phyloP scores from a whole-genome alignment of 2,888 invertebrate genomes.

The Cryptosula pallasiana region DNA sequence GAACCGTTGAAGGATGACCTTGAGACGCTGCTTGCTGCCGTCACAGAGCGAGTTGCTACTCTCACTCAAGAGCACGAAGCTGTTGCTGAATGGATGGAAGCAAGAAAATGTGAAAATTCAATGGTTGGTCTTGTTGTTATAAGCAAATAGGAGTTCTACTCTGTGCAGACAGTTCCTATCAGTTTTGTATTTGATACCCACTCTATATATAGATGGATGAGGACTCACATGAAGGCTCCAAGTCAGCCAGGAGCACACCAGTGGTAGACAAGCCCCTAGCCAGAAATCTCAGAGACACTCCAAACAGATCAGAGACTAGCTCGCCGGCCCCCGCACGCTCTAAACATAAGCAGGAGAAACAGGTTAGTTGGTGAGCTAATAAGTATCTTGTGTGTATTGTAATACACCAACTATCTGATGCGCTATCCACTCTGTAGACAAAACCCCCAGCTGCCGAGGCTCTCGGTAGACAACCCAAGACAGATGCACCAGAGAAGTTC shows the following conservation, averaged over 20 bases:
- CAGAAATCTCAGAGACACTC: conserved; percentile 17
- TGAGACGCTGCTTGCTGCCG: conserved; percentile 76
- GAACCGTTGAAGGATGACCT: conserved; percentile 80
- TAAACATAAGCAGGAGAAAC: conserved; percentile 21
- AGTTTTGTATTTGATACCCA: not conserved
- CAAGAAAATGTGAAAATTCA: conserved; percentile 41
- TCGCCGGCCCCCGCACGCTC: conserved; percentile 15
- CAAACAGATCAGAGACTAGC: conserved; percentile 16
- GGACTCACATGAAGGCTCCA: not conserved
- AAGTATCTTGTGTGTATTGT: too few species aligned
- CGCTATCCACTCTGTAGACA: not conserved
- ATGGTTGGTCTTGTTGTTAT: not conserved
- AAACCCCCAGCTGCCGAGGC: conserved; percentile 30
- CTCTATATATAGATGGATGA: not conserved
- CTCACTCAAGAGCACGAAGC: conserved; percentile 58
- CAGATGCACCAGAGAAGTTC: conserved; percentile 89
- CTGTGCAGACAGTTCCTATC: not conserved
- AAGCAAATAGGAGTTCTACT: too few species aligned
- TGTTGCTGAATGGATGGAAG: conserved; percentile 55
- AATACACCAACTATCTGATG: too few species aligned
- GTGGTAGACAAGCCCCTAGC: not conserved
- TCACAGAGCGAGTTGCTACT: conserved; percentile 71
- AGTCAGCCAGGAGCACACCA: not conserved
- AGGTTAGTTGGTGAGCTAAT: not conserved
- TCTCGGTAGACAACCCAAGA: conserved; percentile 63